Evolutionary conservation across 2,113 vertebrate species (phyloP).

Genomic region (Rhinopomastus cyanomelas): DNA sequence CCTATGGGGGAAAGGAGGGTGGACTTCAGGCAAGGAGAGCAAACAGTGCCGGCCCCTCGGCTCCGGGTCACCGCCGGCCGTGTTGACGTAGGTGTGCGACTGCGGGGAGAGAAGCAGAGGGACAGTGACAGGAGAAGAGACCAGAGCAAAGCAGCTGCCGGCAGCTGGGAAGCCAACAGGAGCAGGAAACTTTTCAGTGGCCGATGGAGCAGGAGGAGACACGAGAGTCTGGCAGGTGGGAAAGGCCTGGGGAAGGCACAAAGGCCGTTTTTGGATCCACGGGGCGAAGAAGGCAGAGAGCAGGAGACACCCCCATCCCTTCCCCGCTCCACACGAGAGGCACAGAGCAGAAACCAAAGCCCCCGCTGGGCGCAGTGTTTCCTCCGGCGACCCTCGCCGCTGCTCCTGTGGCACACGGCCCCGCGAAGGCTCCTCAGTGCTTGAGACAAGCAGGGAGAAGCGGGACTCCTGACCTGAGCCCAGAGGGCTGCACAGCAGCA

Average conservation of each 20-base stretch:
- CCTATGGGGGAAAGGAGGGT: constrained; percentile 79
- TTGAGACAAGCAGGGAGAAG: neutral
- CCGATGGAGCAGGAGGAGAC: neutral
- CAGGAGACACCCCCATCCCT: neutral
- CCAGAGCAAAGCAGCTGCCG: neutral
- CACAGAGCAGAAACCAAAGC: neutral
- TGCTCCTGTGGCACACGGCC: neutral
- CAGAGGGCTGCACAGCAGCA: too few relatives aligned
- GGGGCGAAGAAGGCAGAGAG: neutral
- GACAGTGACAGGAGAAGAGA: constrained; percentile 22
- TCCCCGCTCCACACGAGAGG: fast-evolving
- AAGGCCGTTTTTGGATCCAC: neutral
- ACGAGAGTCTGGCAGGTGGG: neutral
- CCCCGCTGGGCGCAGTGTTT: neutral
- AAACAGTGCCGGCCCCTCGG: constrained; percentile 87
- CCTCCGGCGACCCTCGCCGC: neutral
- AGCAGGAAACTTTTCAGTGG: fast-evolving
- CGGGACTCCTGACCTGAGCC: neutral
- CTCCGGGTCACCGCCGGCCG: constrained; percentile 87
- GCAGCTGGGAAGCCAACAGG: neutral
- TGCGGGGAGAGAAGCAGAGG: constrained; percentile 67
- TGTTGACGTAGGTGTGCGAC: constrained; percentile 98
- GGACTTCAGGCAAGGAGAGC: constrained; percentile 90
- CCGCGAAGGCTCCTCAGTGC: neutral
- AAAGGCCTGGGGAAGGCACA: neutral